Percentiles rank a stretch among this genome's conserved stretches.
These are phyloP conservation scores for Nothura maculosa DNA, from an alignment of 2,797 vertebrate species.

Conservation along the genomic window DNA sequence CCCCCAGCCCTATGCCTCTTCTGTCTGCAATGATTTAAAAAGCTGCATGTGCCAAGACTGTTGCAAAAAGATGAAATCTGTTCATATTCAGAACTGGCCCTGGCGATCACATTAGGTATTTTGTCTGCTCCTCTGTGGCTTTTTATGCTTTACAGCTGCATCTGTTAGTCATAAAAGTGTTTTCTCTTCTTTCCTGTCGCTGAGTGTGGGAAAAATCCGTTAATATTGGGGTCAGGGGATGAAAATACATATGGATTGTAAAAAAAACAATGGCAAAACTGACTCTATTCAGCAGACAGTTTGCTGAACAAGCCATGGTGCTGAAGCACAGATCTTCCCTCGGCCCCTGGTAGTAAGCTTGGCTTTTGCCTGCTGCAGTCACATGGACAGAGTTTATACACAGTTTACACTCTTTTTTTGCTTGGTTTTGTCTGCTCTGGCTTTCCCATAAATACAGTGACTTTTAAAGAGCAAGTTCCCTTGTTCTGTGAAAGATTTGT, in stretches of 20 bases:
- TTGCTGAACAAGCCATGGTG: no score
- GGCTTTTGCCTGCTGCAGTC: background rate
- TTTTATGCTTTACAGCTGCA: conserved; percentile 51
- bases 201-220: background rate
- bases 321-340: background rate
- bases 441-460: background rate
- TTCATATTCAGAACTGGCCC: fast-evolving
- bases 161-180: conserved; percentile 35
- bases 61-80: background rate
- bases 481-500: background rate
- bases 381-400: background rate
- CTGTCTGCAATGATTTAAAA: background rate
- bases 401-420: no score
- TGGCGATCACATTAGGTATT: background rate
- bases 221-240: fast-evolving
- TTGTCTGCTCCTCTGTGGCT: conserved; percentile 27
- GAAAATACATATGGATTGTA: fast-evolving
- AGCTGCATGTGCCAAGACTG: background rate
- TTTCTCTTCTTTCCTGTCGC: conserved; percentile 28
- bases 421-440: background rate
- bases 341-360: fast-evolving
- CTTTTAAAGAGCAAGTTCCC: background rate
- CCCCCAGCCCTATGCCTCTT: background rate
- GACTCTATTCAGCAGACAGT: no score
- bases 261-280: background rate